Conservation (phyloP, 2,113 vertebrate genomes). For the Otocyon megalotis region DNA sequence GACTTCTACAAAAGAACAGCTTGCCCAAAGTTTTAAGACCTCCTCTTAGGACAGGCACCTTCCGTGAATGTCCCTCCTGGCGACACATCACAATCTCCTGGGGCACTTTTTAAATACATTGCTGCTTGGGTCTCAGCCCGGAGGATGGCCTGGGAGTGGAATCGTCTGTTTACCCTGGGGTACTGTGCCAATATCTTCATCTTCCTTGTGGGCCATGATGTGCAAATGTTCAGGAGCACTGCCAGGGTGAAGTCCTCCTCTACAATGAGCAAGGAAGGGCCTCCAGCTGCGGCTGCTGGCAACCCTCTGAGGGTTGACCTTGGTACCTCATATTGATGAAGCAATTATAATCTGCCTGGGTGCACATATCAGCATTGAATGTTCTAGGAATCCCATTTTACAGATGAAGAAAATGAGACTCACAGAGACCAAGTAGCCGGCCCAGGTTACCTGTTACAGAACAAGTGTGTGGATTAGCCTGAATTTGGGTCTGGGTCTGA, state of each 20-base stretch:
- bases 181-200: neutral
- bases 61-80: neutral
- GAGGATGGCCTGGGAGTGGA: neutral
- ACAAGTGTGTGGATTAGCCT: neutral
- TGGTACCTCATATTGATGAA: neutral
- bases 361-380: neutral
- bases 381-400: neutral
- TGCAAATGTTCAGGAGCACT: neutral
- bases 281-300: neutral
- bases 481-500: neutral
- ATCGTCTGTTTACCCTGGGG: neutral
- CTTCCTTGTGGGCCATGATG: rapidly evolving
- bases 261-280: neutral
- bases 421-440: neutral
- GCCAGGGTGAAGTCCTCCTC: neutral
- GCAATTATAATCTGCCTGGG: neutral
- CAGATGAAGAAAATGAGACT: neutral
- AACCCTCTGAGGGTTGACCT: neutral
- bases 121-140: neutral
- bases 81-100: neutral
- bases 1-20: neutral
- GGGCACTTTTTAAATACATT: neutral
- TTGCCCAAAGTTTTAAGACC: neutral
- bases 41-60: neutral
- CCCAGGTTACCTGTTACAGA: neutral